Base-by-base conservation (phyloP, 2,888 invertebrate genomes). In the Conistra vaccinii region DNA sequence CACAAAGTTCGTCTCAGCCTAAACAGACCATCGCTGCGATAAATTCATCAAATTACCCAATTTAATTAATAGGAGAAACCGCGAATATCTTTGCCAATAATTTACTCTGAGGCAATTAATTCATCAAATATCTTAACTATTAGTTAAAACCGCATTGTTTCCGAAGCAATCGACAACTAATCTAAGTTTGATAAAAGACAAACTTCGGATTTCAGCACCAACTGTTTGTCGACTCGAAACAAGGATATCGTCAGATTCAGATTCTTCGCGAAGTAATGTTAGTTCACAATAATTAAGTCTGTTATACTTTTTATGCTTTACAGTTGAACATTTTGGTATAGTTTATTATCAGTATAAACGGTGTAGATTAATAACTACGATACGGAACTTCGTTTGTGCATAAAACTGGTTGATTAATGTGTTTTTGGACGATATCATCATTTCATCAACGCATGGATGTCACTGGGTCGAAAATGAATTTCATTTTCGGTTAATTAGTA, bases 1-100 rank as follows among this genome's bases (percentile, higher is more conserved):
- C 65, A 26, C 32, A 7, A 66, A 35, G 20, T 55, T 82, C 63
- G 58, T 72, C 70, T 77, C 73, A 76, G 66, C 67, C 76, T 76
- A 78, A 83, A 85, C 78, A 81, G 78, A 77, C 76, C 71, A 80
- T 69, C 61, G 61, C 61, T 32, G 48, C 76, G 70, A 87, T 87
- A 82, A 88, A 87, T 88, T 86, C 80, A 84, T 78, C 77, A 84
- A 89, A 89, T 85, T 85, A 83, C 84, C 76, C 83, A 83, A 88
- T 89, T 89, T 89, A 88, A 89, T 89, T 89, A 88, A 88, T 88
- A 83, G 78, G 81, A 85, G 81, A 87, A 90, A 90, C 91, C 91
- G 80, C 91, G 87, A 90, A 90, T 90, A 88, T 87, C 88, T 81
- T 77, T 68, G 81, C 83, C 84, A 83, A 89, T 89, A 89, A 91